These are phyloP conservation scores for Yponomeuta cagnagella DNA, from an alignment of 2,888 invertebrate genomes.

Conservation along the genomic window DNA sequence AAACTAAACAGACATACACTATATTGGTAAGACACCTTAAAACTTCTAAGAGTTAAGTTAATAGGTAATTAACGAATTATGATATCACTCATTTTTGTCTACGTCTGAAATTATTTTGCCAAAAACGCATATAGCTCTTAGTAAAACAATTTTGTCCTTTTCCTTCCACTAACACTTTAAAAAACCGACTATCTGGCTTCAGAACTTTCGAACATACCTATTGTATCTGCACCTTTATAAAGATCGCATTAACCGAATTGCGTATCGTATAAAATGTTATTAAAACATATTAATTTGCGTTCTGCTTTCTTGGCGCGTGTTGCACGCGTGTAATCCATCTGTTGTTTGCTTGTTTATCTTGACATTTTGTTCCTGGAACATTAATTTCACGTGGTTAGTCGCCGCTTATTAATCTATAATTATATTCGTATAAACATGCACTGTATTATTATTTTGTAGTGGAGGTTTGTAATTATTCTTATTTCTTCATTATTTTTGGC, in stretches of 20 bases:
- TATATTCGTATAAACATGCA: not conserved
- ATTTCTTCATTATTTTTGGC: not conserved
- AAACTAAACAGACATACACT: too few relatives aligned
- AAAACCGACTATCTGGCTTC: too few relatives aligned
- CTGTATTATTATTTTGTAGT: not conserved
- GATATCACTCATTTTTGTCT: too few relatives aligned
- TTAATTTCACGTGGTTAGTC: not conserved
- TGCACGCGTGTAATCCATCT: slow-evolving; percentile 4
- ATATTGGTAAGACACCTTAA: too few relatives aligned
- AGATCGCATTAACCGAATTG: not conserved
- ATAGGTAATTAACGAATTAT: too few relatives aligned
- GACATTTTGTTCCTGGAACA: not conserved
- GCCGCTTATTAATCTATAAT: not conserved
- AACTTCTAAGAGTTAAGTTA: too few relatives aligned
- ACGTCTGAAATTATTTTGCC: too few relatives aligned
- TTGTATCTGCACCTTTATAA: not conserved
- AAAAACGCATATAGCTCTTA: too few relatives aligned
- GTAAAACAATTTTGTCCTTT: too few relatives aligned
- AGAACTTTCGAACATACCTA: not conserved
- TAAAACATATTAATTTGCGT: slow-evolving; percentile 12
- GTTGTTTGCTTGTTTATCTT: not conserved
- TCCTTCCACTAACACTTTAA: too few relatives aligned
- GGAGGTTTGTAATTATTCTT: not conserved
- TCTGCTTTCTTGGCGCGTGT: slow-evolving; percentile 8
- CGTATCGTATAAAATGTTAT: slow-evolving; percentile 5